Base-by-base conservation (phyloP, 2,888 invertebrate species). In the Biston stratarius region DNA sequence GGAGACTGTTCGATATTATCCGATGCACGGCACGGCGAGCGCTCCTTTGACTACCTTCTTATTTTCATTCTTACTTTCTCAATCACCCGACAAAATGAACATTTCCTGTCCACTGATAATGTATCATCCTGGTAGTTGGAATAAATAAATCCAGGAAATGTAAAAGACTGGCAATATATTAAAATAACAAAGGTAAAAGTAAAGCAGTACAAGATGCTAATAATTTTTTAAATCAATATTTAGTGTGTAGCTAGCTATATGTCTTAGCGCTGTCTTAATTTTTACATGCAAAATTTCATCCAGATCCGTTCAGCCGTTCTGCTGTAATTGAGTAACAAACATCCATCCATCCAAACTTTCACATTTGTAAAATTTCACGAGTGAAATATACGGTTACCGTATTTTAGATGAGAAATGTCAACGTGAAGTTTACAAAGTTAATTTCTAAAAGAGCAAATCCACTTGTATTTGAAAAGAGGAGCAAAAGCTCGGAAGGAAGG, bases 1-100 rank as follows among this genome's bases (percentile, higher is more conserved):
- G 69, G 75, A 78, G 77, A 80, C 74, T 74, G 77, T 71, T 80
- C 72, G 70, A 76, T 74, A 74, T 75, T 74, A 77, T 71, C 79
- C 72, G 70, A 76, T 74, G 73, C 75, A 70, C 15, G 6, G 8
- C 74, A 53, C 52, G 45, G 45, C 9, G 51, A 53, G 53, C n/a
- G 77, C 76, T 73, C 68, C 47, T 24, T 24, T 24, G 12, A 12
- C 11, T 49, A 12, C 24, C 10, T n/a, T n/a, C n/a, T n/a, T n/a
- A n/a, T 14, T 59, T 61, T 53, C 68, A 15, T 70, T 65, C 70
- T 77, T 67, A 70, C 61, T 68, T 42, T 64, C 58, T 49, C 58
- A 57, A 49, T 11, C 56, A 56, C 36, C 59, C 12, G 64, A 67
- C 60, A 60, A 49, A 67, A 62, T 69, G 61, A 64, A 71, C 69